A percentile compares a stretch with the other conserved stretches of the same genome.
phyloP scores from a whole-genome alignment of 1,140 invertebrate species.

The Zaprionus africanus region DNA sequence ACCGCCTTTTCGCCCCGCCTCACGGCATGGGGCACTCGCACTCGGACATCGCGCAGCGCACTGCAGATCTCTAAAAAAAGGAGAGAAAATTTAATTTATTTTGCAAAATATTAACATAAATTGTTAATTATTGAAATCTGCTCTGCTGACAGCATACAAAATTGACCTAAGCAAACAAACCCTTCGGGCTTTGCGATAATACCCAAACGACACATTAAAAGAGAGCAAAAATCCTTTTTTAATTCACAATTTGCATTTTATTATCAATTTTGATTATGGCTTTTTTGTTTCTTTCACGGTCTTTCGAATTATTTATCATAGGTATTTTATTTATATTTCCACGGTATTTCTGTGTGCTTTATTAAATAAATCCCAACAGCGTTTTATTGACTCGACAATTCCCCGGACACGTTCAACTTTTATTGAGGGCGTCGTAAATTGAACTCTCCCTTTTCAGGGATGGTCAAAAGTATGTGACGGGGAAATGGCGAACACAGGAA shows the following conservation, averaged over 20 bases:
- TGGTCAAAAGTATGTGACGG: background rate
- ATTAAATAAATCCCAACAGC: slow-evolving; percentile 72
- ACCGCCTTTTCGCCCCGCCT: slow-evolving; percentile 87
- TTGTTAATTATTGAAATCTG: slow-evolving; percentile 57
- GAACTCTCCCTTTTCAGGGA: slow-evolving; percentile 10
- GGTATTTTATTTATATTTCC: slow-evolving; percentile 43
- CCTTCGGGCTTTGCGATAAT: slow-evolving; percentile 30
- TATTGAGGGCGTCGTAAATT: background rate
- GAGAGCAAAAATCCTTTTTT: slow-evolving; percentile 55
- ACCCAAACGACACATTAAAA: slow-evolving; percentile 12
- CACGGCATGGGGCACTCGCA: slow-evolving; percentile 89
- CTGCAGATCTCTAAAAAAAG: slow-evolving; percentile 45
- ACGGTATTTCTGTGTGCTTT: slow-evolving; percentile 45
- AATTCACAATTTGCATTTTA: slow-evolving; percentile 71
- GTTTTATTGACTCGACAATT: slow-evolving; percentile 69
- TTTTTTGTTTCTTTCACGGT: slow-evolving; percentile 44
- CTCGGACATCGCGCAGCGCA: slow-evolving; percentile 87
- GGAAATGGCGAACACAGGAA: background rate
- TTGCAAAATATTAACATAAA: slow-evolving; percentile 42
- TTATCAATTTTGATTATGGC: slow-evolving; percentile 68
- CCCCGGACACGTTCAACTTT: slow-evolving; percentile 37
- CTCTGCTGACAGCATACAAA: slow-evolving; percentile 49
- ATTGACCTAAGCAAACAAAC: slow-evolving; percentile 57
- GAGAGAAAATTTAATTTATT: slow-evolving; percentile 26
- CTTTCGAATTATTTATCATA: slow-evolving; percentile 65